Evolutionary conservation across 2,113 vertebrate genomes (phyloP), one percentile per base, ranked within the genome.

Genomic region (Nothocercus julius): DNA sequence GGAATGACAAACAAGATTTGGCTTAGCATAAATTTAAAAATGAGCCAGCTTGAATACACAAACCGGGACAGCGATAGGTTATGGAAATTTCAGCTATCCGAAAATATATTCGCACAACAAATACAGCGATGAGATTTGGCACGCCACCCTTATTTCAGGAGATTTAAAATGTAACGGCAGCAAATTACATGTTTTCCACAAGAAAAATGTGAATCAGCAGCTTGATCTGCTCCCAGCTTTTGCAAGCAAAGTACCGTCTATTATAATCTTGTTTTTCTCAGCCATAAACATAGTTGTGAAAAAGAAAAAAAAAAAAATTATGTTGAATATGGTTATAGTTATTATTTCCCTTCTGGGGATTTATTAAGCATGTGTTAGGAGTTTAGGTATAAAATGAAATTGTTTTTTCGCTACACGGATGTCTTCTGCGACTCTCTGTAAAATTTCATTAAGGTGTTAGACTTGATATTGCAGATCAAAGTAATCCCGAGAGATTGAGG

Each of bases 371-470:
- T 92, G 94, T 97, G 94, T 94, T 95, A 96, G 88, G 96, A 94
- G 82, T 95, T 95, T 95, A 95, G 86, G 67, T 92, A 80, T 93
- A 89, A 96, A 96, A 96, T 96, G 96, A 97, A 97, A 96, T 94
- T 95, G 93, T 96, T 96, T 89, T 97, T 94, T 90, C 36, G 21
- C 91, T 91, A 93, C 90, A 93, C 69, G 80, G 82, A 91, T 96
- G 93, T 96, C 97, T 96, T 95, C 94, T 89, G 94, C 95, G 96
- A 87, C 93, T 96, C 94, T 95, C 95, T 97, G 96, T 96, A 97
- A 97, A 96, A 97, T 97, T 97, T 97, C 97, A 97, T 97, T 97
- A 97, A 97, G 95, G 96, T 96, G 94, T 95, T 96, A 96, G 95
- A 91, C 95, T 95, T 93, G 93, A 97, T 96, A 97, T 97, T 96